phyloP scores from a whole-genome alignment of 2,888 invertebrate species.

The Cephus pulcher region DNA sequence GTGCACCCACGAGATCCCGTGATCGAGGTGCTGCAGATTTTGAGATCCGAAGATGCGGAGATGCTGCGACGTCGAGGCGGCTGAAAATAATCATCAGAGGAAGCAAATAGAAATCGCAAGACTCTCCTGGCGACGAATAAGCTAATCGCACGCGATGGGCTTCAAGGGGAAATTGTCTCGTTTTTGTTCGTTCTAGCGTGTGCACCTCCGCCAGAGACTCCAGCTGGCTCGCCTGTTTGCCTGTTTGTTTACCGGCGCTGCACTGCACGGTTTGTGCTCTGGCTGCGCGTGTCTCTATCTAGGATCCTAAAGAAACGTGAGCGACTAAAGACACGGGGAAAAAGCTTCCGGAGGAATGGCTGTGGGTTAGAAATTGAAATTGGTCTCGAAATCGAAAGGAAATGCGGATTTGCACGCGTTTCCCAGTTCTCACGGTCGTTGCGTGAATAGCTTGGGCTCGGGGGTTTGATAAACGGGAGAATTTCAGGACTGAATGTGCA shows the following conservation, averaged over 20 bases:
- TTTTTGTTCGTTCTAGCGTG: neutral
- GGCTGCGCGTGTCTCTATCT: neutral
- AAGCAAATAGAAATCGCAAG: conserved; percentile 38
- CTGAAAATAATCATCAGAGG: neutral
- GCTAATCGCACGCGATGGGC: conserved; percentile 47
- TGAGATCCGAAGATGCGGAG: conserved; percentile 31
- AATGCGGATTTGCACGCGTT: neutral
- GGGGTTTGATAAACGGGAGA: neutral
- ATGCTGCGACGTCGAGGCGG: neutral
- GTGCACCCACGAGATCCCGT: neutral
- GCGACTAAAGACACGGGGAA: neutral
- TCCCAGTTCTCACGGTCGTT: neutral
- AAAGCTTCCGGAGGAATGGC: neutral
- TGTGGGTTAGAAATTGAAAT: conserved; percentile 3
- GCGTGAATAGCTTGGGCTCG: neutral
- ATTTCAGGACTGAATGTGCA: neutral
- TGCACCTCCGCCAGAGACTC: neutral
- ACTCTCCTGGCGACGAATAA: conserved; percentile 23
- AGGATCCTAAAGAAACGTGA: neutral
- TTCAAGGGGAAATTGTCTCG: conserved; percentile 42
- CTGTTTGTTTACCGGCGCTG: neutral
- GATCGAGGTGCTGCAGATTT: conserved; percentile 24
- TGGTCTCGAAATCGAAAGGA: conserved; percentile 7
- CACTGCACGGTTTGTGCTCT: too few relatives aligned
- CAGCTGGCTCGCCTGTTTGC: neutral